Percentiles rank a stretch among this genome's conserved stretches.
These are phyloP conservation scores for Strongylocentrotus purpuratus DNA, from an alignment of 35 echinoderm and acorn worm species.

Conservation along the genomic window DNA sequence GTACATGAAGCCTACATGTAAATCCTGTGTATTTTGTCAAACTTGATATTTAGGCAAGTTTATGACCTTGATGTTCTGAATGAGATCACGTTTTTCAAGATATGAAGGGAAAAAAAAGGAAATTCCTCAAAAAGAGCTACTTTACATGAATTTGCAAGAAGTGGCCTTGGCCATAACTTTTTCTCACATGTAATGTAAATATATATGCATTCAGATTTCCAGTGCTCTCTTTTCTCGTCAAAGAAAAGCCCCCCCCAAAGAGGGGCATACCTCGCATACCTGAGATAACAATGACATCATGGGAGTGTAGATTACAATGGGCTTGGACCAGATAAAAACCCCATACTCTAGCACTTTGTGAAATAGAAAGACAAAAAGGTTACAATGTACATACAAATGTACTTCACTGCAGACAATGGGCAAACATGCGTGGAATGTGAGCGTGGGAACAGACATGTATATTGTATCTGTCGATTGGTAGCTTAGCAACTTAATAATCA, in stretches of 20 bases:
- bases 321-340: neutral
- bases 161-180: too few relatives aligned
- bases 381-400: neutral
- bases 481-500: neutral
- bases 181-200: too few relatives aligned
- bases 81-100: too few relatives aligned
- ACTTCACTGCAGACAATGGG: neutral
- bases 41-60: too few relatives aligned
- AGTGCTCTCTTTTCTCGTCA: neutral
- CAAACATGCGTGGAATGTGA: neutral
- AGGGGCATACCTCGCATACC: neutral
- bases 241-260: neutral
- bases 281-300: conserved; percentile 18
- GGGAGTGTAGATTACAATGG: neutral
- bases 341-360: neutral
- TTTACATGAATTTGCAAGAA: too few relatives aligned
- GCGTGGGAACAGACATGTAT: neutral
- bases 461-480: neutral
- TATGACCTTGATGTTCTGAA: too few relatives aligned
- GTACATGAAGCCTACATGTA: too few relatives aligned
- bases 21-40: too few relatives aligned
- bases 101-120: too few relatives aligned
- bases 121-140: too few relatives aligned
- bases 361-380: neutral
- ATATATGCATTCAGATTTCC: too few relatives aligned